A percentile compares a stretch with the other conserved stretches of the same genome.
phyloP scores from a whole-genome alignment of 2,888 invertebrate genomes.

The Panorpa germanica region DNA sequence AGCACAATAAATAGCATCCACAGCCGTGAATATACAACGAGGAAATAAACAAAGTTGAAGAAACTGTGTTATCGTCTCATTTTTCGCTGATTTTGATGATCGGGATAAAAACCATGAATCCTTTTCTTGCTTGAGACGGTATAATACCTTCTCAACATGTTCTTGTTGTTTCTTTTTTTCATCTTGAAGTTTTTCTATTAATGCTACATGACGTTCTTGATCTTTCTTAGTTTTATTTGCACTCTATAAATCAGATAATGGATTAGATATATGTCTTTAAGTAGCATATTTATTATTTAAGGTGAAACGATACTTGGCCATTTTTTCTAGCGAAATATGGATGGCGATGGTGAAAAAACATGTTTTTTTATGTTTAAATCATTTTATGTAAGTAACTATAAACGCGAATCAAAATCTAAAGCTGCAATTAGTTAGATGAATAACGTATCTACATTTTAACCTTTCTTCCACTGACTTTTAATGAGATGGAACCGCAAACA shows the following conservation, averaged over 20 bases:
- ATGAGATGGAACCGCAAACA: no score
- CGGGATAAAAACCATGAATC: slow-evolving; percentile 72
- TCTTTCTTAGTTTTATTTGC: slow-evolving; percentile 84
- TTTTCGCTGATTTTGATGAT: slow-evolving; percentile 76
- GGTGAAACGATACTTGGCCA: no score
- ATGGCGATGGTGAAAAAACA: no score
- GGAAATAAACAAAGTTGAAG: slow-evolving; percentile 94
- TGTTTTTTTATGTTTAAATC: no score
- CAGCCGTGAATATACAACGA: slow-evolving; percentile 87
- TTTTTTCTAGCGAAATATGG: no score
- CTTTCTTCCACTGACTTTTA: no score
- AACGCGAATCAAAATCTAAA: no score
- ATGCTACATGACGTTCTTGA: slow-evolving; percentile 69
- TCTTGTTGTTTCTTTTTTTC: slow-evolving; percentile 87
- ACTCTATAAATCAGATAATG: slow-evolving; percentile 24
- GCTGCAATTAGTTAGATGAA: no score
- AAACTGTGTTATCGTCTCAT: slow-evolving; percentile 91
- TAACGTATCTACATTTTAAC: no score
- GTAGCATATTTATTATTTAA: no score
- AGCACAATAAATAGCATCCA: slow-evolving; percentile 93
- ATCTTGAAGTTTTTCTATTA: slow-evolving; percentile 85
- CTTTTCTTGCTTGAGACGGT: slow-evolving; percentile 54
- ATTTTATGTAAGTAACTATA: no score
- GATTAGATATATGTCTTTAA: slow-evolving; percentile 4
- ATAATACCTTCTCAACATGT: slow-evolving; percentile 78